phyloP scores from a whole-genome alignment of 1,140 invertebrate species.

The Anoplophora glabripennis region DNA sequence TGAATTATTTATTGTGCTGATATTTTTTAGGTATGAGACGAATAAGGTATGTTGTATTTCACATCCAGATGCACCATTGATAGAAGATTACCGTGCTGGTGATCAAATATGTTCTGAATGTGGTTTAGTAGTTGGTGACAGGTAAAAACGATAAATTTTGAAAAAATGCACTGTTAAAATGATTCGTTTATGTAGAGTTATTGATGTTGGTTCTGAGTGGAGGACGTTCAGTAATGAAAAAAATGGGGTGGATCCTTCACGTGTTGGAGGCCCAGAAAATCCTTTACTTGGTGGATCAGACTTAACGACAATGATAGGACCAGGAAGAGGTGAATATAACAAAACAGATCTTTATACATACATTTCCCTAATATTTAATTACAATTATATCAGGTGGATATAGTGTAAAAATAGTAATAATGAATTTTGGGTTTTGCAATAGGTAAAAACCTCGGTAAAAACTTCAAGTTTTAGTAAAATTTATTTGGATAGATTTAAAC shows the following conservation, averaged over 20 bases:
- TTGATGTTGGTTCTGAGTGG: constrained; percentile 99
- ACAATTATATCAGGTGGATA: too few relatives aligned
- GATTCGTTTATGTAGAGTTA: constrained; percentile 68
- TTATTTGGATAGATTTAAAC: too few relatives aligned
- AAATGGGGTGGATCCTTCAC: constrained; percentile 92
- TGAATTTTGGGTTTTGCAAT: too few relatives aligned
- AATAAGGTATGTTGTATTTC: constrained; percentile 85
- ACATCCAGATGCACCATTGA: constrained; percentile 92
- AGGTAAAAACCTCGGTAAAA: too few relatives aligned
- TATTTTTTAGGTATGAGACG: constrained; percentile 58
- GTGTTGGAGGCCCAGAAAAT: constrained; percentile 97
- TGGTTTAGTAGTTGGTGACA: constrained; percentile 97
- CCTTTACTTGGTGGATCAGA: constrained; percentile 93
- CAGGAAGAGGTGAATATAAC: constrained; percentile 61
- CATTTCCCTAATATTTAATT: not conserved
- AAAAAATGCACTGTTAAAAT: not conserved
- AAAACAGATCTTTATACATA: not conserved
- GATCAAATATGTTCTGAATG: constrained; percentile 99
- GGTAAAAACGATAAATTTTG: constrained; percentile 56
- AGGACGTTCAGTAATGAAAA: constrained; percentile 99
- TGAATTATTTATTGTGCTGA: not conserved
- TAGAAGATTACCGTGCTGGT: constrained; percentile 98
- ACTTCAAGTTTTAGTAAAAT: too few relatives aligned
- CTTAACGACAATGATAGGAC: constrained; percentile 95
- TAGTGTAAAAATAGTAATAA: too few relatives aligned